Base-by-base conservation (phyloP, 2,113 vertebrate genomes). In the Paratilapia polleni region DNA sequence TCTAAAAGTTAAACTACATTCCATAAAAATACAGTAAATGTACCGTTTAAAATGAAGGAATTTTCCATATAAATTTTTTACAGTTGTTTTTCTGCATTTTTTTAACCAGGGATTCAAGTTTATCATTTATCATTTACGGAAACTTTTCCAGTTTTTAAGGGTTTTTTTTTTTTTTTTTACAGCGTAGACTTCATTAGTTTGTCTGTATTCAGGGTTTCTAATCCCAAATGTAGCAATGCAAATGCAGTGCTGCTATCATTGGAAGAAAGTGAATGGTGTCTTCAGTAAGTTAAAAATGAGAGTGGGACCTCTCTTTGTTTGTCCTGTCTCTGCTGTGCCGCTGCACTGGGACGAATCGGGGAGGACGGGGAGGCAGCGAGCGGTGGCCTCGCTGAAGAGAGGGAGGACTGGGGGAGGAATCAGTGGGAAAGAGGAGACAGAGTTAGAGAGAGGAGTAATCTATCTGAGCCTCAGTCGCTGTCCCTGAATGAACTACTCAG, bases 321-420 rank as follows among this genome's bases (percentile, higher is more conserved):
- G 68, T 73, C 26, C 43, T 52, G 43, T 73, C 68, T 54, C 68
- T 52, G 47, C 34, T 81, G 20, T 5, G 57, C 38, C 13, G 28
- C 26, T 59, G 19, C 57, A 20, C 47, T 52, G 56, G 80, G 80
- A 74, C 22, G 49, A 82, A 82, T 75, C 20, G 1, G 52, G 68
- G 70, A 58, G 63, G 31, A 66, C 68, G 36, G 60, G 70, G 28
- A 81, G 61, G 68, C 66, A 79, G 74, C 6, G 56, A 81, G 66
- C 7, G 34, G 62, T 19, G 80, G 47, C 47, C 52, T 36, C 8
- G 6, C 6, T 36, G 6, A 36, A 7, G 76, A 54, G 81, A n/a
- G 64, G 85, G 70, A 66, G 70, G 64, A 41, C 54, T 1, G 34
- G 59, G 52, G 64, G 38, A 60, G 73, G 61, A 56, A 64, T 36